phyloP scores from a whole-genome alignment of 2,113 vertebrate species.

The Heterochromis multidens region DNA sequence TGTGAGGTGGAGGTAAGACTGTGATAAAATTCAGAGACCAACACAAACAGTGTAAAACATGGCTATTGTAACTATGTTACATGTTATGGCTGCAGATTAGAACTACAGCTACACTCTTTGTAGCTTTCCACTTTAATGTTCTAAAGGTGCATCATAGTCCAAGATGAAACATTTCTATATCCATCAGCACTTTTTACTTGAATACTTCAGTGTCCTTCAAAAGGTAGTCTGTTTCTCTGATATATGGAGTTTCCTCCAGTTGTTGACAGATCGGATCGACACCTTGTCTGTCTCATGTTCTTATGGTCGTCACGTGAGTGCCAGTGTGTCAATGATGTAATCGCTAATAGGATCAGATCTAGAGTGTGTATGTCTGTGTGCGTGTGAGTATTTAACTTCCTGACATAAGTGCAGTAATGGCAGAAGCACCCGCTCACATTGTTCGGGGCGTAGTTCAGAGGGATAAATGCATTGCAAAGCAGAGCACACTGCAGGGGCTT shows the following conservation, averaged over 20 bases:
- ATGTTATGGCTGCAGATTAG: background rate
- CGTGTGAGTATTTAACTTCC: slow-evolving; percentile 36
- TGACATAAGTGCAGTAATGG: slow-evolving; percentile 19
- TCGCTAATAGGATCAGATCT: slow-evolving; percentile 46
- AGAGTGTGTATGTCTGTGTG: background rate
- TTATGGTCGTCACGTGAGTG: background rate
- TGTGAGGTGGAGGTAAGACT: slow-evolving; percentile 89
- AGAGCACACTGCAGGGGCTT: slow-evolving; percentile 40
- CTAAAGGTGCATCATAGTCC: background rate
- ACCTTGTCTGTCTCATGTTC: background rate
- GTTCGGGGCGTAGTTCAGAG: slow-evolving; percentile 37
- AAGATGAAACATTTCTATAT: fast-evolving
- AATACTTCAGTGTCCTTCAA: background rate
- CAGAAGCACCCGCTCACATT: slow-evolving; percentile 19
- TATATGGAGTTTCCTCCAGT: background rate
- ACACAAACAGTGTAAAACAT: background rate
- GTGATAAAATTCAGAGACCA: background rate
- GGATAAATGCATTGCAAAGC: slow-evolving; percentile 47
- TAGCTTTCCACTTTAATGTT: background rate
- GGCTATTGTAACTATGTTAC: background rate
- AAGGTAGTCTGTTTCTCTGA: background rate
- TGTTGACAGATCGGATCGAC: background rate
- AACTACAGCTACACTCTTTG: background rate
- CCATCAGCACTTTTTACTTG: background rate
- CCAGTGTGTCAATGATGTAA: slow-evolving; percentile 51